Evolutionary conservation across 2,113 vertebrate species (phyloP).

Genomic region (Sceloporus undulatus): DNA sequence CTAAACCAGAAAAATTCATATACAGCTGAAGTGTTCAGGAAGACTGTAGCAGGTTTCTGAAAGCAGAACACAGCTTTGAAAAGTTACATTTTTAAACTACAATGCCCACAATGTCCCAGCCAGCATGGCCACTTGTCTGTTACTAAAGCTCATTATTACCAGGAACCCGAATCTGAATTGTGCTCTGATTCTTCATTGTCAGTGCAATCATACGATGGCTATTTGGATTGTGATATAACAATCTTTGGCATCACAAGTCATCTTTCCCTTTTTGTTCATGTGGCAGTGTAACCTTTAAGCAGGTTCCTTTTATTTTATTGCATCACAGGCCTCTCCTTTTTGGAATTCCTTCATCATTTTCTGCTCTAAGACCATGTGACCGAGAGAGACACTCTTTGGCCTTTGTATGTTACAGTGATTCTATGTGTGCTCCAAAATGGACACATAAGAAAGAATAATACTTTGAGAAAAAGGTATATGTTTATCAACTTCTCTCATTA

Average conservation of each 20-base stretch:
- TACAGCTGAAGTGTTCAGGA: not conserved
- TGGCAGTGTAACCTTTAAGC: not conserved
- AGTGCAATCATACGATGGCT: too few species aligned
- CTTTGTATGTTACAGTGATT: not conserved
- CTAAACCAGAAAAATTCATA: not conserved
- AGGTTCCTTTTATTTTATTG: not conserved
- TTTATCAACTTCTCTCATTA: too few species aligned
- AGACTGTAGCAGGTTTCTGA: not conserved
- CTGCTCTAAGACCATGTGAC: not conserved
- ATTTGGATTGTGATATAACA: too few species aligned
- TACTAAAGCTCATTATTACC: not conserved
- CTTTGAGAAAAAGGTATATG: too few species aligned
- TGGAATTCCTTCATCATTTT: not conserved
- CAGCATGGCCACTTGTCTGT: not conserved
- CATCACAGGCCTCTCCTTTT: not conserved
- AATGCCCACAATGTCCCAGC: not conserved
- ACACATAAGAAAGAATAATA: not conserved
- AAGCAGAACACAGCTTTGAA: not conserved
- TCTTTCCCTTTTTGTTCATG: not conserved
- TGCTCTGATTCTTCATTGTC: not conserved
- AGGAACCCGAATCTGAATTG: not conserved
- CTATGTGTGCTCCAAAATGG: not conserved
- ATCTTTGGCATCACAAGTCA: too few species aligned
- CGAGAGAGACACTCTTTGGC: not conserved
- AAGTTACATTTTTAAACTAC: not conserved